Base-by-base conservation (phyloP, 92 coral and sea anemone species). In the Actinostola sp. region DNA sequence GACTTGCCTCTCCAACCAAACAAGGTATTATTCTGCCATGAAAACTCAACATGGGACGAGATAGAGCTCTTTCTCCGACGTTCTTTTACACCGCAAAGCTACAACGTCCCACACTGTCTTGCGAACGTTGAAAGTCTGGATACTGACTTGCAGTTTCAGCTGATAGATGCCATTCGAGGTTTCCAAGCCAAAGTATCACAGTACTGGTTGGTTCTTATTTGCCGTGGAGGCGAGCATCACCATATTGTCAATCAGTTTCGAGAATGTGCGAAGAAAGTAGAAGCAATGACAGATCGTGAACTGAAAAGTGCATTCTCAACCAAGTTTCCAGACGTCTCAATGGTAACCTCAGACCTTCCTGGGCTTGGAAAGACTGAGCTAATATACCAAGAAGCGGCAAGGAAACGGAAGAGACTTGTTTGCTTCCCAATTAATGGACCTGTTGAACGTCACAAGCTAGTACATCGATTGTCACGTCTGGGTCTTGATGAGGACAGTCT, bases 331-430 rank as follows among this genome's bases (percentile, higher is more conserved):
- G 63, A 75, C 2, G 96, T 90, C 21, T 55, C 52, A 38, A 63
- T 83, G 75, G 84, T 86, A 13, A 90, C 92, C 14, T 90, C 96
- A n/a, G 85, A 81, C 3, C 69, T 90, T 52, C 96, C 96, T 1
- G 96, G 96, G 15, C 86, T 90, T 55, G 96, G 92, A 11, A 90
- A 90, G 80, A 90, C 96, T 16, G 96, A 90, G 76, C 31, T 56
- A 36, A 86, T 90, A 28, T 68, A 67, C 25, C 55, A 61, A 35
- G 77, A 71, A 61, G 92, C 84, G 27, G 64, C 76, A 20, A 48
- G 66, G 45, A 52, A 76, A 14, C 66, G 64, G 23, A 90, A 86
- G 78, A 76, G 66, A n/a, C 73, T 90, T 32, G 83, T 78, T 28
- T 78, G 77, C 16, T 86, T 90, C 57, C 74, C 92, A 14, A 82